Conservation (phyloP, 2,797 vertebrate species). For the Tadarida brasiliensis region DNA sequence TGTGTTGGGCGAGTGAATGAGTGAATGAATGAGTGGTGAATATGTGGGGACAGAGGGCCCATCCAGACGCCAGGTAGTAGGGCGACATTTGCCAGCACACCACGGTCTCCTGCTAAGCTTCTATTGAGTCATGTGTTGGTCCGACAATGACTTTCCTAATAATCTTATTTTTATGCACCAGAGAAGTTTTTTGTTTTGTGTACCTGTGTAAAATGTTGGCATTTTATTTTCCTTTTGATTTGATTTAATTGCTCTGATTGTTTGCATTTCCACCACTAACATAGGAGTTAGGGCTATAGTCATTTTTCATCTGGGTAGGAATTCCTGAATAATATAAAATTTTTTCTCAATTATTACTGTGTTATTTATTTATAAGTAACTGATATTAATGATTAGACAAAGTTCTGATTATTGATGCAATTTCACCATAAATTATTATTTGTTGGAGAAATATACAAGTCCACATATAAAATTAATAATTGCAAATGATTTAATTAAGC, state of each 20-base stretch:
- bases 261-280: background rate
- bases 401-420: background rate
- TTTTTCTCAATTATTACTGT: background rate
- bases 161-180: background rate
- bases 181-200: background rate
- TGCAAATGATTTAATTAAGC: background rate
- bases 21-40: background rate
- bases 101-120: background rate
- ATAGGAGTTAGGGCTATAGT: background rate
- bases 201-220: background rate
- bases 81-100: background rate
- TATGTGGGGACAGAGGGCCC: background rate
- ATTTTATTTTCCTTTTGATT: conserved; percentile 1
- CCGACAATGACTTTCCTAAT: background rate
- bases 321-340: background rate
- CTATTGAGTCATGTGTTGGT: background rate
- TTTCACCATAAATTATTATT: background rate
- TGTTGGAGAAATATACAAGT: background rate
- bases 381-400: background rate
- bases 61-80: background rate
- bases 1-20: background rate
- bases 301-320: background rate
- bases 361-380: background rate
- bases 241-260: background rate
- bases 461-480: background rate